Evolutionary conservation across 2,888 invertebrate genomes (phyloP).

Genomic region (Saturnia japonica): DNA sequence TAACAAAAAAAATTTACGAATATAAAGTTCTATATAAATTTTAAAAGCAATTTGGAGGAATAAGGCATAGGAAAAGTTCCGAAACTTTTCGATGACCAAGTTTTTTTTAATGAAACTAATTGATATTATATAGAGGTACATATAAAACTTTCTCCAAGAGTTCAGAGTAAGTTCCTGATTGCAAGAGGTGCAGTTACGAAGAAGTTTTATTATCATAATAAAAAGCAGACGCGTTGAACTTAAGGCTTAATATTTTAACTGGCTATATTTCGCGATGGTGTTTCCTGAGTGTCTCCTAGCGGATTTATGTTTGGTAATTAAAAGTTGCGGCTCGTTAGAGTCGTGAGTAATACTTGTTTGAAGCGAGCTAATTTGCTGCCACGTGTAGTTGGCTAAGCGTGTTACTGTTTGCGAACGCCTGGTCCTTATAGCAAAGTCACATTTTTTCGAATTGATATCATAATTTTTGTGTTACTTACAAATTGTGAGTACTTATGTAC

Average conservation of each 20-base stretch:
- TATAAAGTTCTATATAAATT: neutral
- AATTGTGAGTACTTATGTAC: too few species aligned
- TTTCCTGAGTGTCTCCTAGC: slow-evolving; percentile 52
- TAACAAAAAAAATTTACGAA: neutral
- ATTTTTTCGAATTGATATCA: neutral
- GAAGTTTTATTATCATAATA: slow-evolving; percentile 59
- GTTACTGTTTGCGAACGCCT: slow-evolving; percentile 1
- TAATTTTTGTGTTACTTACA: neutral
- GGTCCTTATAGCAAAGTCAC: neutral
- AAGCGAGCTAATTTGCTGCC: slow-evolving; percentile 47
- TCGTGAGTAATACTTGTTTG: slow-evolving; percentile 42
- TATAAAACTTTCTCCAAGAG: slow-evolving; percentile 37
- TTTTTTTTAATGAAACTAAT: slow-evolving; percentile 42
- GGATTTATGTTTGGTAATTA: slow-evolving; percentile 72
- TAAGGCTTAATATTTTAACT: slow-evolving; percentile 42
- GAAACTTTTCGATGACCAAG: neutral
- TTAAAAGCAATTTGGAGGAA: neutral
- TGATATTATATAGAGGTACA: slow-evolving; percentile 53
- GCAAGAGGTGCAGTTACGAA: slow-evolving; percentile 44
- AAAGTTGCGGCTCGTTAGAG: slow-evolving; percentile 62
- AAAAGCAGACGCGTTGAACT: slow-evolving; percentile 43
- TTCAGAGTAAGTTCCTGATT: slow-evolving; percentile 40
- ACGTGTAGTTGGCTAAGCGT: slow-evolving; percentile 31
- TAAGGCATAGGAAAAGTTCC: slow-evolving; percentile 11
- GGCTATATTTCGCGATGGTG: slow-evolving; percentile 52